A percentile compares a stretch with the other conserved stretches of the same genome.
phyloP scores from a whole-genome alignment of 1,140 invertebrate genomes.

The Eupeodes corollae region DNA sequence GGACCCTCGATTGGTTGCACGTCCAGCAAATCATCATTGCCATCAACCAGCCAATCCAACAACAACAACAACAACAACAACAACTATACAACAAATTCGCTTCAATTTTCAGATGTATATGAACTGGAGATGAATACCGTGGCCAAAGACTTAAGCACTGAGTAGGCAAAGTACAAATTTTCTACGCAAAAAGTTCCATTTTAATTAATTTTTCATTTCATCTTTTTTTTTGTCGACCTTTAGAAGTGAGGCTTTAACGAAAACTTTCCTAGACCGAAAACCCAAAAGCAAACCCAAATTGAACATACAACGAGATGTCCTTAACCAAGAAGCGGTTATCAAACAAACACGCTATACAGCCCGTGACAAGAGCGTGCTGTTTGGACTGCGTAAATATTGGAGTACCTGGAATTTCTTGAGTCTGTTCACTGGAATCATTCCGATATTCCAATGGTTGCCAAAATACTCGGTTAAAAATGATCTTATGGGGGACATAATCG shows the following conservation, averaged over 20 bases:
- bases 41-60: too few species aligned
- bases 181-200: too few species aligned
- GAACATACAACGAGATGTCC: slow-evolving; percentile 28
- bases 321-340: slow-evolving; percentile 31
- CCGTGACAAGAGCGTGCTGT: slow-evolving; percentile 32
- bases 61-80: too few species aligned
- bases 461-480: slow-evolving; percentile 54
- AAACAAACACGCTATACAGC: slow-evolving; percentile 30
- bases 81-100: too few species aligned
- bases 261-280: slow-evolving; percentile 10
- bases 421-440: slow-evolving; percentile 39
- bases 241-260: slow-evolving; percentile 9
- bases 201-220: too few species aligned
- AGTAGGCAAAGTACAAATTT: too few species aligned
- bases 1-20: too few species aligned
- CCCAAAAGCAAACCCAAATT: slow-evolving; percentile 29
- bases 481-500: slow-evolving; percentile 54
- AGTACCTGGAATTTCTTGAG: slow-evolving; percentile 23
- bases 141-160: too few species aligned
- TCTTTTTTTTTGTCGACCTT: too few species aligned
- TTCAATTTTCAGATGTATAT: too few species aligned
- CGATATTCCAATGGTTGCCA: slow-evolving; percentile 56
- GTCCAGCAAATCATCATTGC: too few species aligned
- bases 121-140: too few species aligned
- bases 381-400: slow-evolving; percentile 21